Evolutionary conservation across 1,140 invertebrate species (phyloP).

Genomic region (Lordiphosa clarofinis): DNA sequence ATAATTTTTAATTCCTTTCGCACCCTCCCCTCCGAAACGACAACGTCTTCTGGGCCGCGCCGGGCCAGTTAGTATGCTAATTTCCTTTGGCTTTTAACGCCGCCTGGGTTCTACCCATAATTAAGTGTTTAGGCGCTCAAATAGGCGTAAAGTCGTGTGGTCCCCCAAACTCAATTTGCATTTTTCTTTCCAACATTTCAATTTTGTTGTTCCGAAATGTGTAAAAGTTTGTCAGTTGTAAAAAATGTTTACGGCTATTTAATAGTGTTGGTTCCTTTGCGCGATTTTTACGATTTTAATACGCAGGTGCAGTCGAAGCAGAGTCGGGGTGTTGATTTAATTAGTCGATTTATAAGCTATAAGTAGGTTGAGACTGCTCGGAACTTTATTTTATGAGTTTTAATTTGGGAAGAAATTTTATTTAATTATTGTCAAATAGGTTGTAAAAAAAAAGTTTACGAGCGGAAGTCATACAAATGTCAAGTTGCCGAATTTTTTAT

Average conservation of each 20-base stretch:
- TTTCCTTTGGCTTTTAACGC: slow-evolving; percentile 51
- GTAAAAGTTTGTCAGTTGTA: slow-evolving; percentile 30
- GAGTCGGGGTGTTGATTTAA: slow-evolving; percentile 42
- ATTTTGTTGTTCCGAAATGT: slow-evolving; percentile 28
- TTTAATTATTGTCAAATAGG: slow-evolving; percentile 40
- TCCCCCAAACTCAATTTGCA: slow-evolving; percentile 67
- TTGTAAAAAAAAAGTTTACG: slow-evolving; percentile 52
- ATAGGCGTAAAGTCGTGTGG: slow-evolving; percentile 51
- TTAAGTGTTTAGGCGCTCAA: slow-evolving; percentile 72
- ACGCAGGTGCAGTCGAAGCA: slow-evolving; percentile 8
- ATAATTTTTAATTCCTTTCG: slow-evolving; percentile 58
- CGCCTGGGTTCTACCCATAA: slow-evolving; percentile 31
- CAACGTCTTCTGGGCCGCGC: slow-evolving; percentile 11
- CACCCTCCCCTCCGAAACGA: slow-evolving; percentile 22
- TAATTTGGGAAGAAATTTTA: slow-evolving; percentile 40
- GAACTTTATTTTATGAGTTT: slow-evolving; percentile 35
- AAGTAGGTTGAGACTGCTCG: slow-evolving; percentile 15
- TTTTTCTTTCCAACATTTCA: slow-evolving; percentile 43
- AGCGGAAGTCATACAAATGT: slow-evolving; percentile 29
- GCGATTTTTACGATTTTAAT: slow-evolving; percentile 51
- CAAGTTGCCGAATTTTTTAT: background rate
- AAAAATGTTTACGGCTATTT: slow-evolving; percentile 55
- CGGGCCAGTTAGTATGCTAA: slow-evolving; percentile 69
- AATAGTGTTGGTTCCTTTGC: slow-evolving; percentile 50
- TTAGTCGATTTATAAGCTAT: slow-evolving; percentile 59